A percentile compares a stretch with the other conserved stretches of the same genome.
Evolutionary conservation across 2,888 invertebrate genomes (phyloP).

Genomic region (Himalopsyche anomala): DNA sequence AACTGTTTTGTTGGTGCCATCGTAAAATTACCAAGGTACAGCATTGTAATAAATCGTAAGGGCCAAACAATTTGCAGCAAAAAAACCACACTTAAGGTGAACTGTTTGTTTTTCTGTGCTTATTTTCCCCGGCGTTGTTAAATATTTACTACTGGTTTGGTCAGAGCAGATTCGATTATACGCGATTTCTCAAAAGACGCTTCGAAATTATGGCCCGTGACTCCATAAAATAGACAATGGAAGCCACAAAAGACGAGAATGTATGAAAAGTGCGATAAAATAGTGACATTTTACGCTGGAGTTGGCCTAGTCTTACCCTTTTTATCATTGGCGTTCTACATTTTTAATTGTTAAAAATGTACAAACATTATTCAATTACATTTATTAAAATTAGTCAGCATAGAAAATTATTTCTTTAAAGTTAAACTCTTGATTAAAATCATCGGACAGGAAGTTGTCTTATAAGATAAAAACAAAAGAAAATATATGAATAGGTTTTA

Average conservation of each 20-base stretch:
- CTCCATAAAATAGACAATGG: slow-evolving; percentile 42
- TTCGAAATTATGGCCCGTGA: slow-evolving; percentile 35
- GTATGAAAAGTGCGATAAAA: slow-evolving; percentile 43
- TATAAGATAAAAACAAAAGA: too few species aligned
- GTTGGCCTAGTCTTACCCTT: slow-evolving; percentile 29
- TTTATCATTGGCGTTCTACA: not conserved
- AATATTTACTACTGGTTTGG: slow-evolving; percentile 26
- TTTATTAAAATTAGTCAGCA: too few species aligned
- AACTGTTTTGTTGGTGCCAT: not conserved
- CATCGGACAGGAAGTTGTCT: too few species aligned
- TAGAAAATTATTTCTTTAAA: too few species aligned
- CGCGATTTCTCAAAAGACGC: slow-evolving; percentile 38
- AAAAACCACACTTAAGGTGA: slow-evolving; percentile 13
- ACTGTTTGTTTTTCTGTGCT: slow-evolving; percentile 29
- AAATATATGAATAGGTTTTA: too few species aligned
- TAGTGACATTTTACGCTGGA: slow-evolving; percentile 37
- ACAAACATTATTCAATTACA: too few species aligned
- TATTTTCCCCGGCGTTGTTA: slow-evolving; percentile 19
- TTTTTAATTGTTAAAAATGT: too few species aligned
- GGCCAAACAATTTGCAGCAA: slow-evolving; percentile 1
- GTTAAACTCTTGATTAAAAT: too few species aligned
- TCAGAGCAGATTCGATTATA: slow-evolving; percentile 40
- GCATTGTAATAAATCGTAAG: not conserved
- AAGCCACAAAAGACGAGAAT: slow-evolving; percentile 32
- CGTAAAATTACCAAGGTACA: not conserved